Evolutionary conservation across 2,888 invertebrate genomes (phyloP).

Genomic region (Dicycla oo): DNA sequence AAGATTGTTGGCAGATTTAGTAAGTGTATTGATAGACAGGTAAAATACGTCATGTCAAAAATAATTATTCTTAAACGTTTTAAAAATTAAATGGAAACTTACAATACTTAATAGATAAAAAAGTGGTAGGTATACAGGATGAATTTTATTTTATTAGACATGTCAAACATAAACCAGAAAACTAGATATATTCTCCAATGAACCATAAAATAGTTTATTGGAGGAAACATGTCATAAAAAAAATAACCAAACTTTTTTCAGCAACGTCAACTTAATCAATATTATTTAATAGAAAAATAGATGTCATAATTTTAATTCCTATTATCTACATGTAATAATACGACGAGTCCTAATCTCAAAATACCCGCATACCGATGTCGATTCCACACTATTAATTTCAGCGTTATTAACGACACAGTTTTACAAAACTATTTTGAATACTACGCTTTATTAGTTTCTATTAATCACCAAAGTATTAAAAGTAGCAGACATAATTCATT

Average conservation of each 20-base stretch:
- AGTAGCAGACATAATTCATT: conserved; percentile 51
- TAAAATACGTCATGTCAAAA: too few relatives aligned
- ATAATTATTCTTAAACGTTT: too few relatives aligned
- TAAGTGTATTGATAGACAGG: background rate
- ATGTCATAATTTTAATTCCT: background rate
- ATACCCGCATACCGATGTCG: conserved; percentile 50
- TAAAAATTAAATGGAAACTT: too few relatives aligned
- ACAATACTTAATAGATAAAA: too few relatives aligned
- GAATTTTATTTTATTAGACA: too few relatives aligned
- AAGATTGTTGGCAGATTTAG: background rate
- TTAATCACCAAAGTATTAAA: conserved; percentile 63
- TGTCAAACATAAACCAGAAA: background rate
- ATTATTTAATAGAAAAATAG: background rate
- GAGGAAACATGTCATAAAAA: background rate
- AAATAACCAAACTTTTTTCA: too few relatives aligned
- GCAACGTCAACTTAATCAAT: background rate
- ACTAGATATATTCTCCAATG: background rate
- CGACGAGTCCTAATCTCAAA: conserved; percentile 22
- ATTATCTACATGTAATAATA: background rate
- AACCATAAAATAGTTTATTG: background rate
- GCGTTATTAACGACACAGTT: conserved; percentile 52
- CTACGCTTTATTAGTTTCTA: conserved; percentile 48
- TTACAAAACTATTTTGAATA: conserved; percentile 58
- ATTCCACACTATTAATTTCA: conserved; percentile 53
- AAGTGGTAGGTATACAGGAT: too few relatives aligned